Evolutionary conservation across 2,888 invertebrate species (phyloP).

Genomic region (Pristionchus maxplancki): DNA sequence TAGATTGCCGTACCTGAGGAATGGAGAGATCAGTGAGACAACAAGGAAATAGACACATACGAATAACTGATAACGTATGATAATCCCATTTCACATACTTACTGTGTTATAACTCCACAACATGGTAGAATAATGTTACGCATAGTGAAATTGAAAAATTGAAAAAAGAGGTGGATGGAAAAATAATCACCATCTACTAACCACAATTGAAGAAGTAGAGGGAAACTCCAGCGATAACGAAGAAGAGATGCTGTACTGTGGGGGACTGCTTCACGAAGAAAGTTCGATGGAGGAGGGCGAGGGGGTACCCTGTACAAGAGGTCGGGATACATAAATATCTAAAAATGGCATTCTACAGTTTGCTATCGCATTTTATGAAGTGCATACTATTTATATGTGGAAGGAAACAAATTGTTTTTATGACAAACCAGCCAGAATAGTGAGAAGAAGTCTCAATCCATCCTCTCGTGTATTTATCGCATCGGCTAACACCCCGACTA

Average conservation of each 20-base stretch:
- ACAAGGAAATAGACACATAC: neutral
- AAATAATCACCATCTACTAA: conserved; percentile 39
- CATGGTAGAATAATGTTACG: too few relatives aligned
- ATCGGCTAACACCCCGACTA: conserved; percentile 67
- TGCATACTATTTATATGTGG: too few relatives aligned
- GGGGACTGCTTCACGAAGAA: conserved; percentile 69
- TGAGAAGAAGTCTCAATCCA: conserved; percentile 72
- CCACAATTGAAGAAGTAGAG: conserved; percentile 76
- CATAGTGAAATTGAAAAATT: neutral
- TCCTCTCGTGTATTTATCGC: conserved; percentile 70
- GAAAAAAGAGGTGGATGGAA: neutral
- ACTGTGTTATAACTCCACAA: too few relatives aligned
- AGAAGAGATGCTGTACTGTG: conserved; percentile 69
- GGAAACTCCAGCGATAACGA: conserved; percentile 67
- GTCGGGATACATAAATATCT: neutral
- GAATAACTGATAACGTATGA: too few relatives aligned
- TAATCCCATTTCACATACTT: too few relatives aligned
- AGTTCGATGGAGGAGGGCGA: conserved; percentile 72
- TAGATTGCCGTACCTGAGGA: conserved; percentile 79
- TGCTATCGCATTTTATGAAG: too few relatives aligned
- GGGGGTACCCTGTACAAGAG: conserved; percentile 75
- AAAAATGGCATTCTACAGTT: neutral
- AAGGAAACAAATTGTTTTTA: too few relatives aligned
- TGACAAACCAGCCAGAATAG: conserved; percentile 69
- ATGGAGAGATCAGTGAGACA: neutral